Evolutionary conservation across 2,797 vertebrate species (phyloP).

Genomic region (Centropyge bicolor): DNA sequence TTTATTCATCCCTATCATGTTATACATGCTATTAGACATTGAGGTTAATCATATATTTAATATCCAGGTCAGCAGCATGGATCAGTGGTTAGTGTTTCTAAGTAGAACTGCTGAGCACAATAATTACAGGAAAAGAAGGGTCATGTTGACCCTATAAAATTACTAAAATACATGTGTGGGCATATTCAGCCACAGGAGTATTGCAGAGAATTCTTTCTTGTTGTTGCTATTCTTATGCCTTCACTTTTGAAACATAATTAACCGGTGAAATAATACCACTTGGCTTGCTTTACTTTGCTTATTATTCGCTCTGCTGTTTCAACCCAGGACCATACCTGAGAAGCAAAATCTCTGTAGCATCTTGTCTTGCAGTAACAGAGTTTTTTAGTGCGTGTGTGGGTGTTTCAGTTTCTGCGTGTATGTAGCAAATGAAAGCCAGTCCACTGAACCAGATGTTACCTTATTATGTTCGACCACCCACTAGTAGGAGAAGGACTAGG

Average conservation of each 20-base stretch:
- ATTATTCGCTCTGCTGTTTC: slow-evolving; percentile 22
- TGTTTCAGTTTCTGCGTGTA: slow-evolving; percentile 9
- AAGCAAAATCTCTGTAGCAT: background rate
- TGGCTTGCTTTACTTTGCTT: background rate
- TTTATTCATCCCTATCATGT: slow-evolving; percentile 28
- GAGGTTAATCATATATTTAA: slow-evolving; percentile 43
- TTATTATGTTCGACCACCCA: slow-evolving; percentile 59
- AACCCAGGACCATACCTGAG: background rate
- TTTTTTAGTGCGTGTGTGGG: background rate
- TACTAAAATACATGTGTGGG: slow-evolving; percentile 14
- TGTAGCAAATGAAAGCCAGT: slow-evolving; percentile 45
- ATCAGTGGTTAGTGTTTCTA: slow-evolving; percentile 40
- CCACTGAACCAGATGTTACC: slow-evolving; percentile 58
- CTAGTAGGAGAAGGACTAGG: background rate
- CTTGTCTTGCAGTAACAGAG: background rate
- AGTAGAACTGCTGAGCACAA: slow-evolving; percentile 26
- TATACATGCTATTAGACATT: slow-evolving; percentile 3
- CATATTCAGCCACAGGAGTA: slow-evolving; percentile 5
- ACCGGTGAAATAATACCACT: slow-evolving; percentile 18
- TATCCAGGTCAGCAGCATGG: slow-evolving; percentile 39
- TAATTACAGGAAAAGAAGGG: slow-evolving; percentile 22
- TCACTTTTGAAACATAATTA: slow-evolving; percentile 28
- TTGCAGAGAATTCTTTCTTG: background rate
- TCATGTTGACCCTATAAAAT: slow-evolving; percentile 27
- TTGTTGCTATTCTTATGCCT: slow-evolving; percentile 5